A percentile compares a stretch with the other conserved stretches of the same genome.
These are phyloP conservation scores for Xanthia togata DNA, from an alignment of 2,888 invertebrate species.

Conservation along the genomic window DNA sequence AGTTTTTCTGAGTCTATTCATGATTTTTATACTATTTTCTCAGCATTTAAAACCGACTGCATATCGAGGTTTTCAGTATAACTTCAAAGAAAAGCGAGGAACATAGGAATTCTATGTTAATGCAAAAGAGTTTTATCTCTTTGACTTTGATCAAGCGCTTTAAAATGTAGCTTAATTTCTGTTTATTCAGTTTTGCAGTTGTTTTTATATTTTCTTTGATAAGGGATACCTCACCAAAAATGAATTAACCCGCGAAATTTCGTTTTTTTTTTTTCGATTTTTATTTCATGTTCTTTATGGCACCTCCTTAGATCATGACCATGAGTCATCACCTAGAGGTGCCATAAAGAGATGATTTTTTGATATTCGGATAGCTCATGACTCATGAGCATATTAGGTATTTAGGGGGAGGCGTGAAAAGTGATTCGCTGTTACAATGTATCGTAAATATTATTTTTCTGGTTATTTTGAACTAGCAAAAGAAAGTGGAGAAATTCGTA, in stretches of 20 bases:
- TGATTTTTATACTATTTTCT: constrained; percentile 37
- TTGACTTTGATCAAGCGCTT: constrained; percentile 41
- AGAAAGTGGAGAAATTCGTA: not conserved
- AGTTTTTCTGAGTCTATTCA: constrained; percentile 12
- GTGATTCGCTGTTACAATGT: too few relatives aligned
- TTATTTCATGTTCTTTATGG: too few relatives aligned
- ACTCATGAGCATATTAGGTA: too few relatives aligned
- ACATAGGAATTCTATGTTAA: constrained; percentile 46
- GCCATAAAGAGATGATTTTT: too few relatives aligned
- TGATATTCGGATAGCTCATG: too few relatives aligned
- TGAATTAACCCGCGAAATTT: not conserved
- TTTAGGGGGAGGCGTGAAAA: too few relatives aligned
- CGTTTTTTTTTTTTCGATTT: too few relatives aligned
- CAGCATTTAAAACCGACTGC: constrained; percentile 36
- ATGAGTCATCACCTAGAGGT: too few relatives aligned
- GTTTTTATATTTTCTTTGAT: constrained; percentile 17
- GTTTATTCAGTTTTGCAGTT: constrained; percentile 10
- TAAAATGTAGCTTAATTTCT: constrained; percentile 20
- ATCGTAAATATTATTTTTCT: not conserved
- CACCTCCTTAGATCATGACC: too few relatives aligned
- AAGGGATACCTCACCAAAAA: not conserved
- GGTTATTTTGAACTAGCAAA: not conserved
- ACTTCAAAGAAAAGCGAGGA: constrained; percentile 42
- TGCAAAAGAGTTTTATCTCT: constrained; percentile 33
- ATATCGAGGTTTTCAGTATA: constrained; percentile 39